These are phyloP conservation scores for Orientallactaga sibirica DNA, from an alignment of 2,797 vertebrate species.

Conservation along the genomic window DNA sequence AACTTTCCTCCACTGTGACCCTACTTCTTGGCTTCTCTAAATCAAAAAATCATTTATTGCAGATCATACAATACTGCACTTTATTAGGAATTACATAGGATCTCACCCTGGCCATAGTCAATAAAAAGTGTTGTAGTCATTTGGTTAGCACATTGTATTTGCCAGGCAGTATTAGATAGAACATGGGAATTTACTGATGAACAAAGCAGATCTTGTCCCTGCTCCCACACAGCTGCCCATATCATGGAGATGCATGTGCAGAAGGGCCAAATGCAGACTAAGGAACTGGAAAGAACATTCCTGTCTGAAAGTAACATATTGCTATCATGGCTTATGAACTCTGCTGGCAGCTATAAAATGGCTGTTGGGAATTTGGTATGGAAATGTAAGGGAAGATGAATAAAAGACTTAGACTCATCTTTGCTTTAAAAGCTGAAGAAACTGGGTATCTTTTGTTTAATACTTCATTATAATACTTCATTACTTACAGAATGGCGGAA, in stretches of 20 bases:
- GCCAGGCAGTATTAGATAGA: neutral
- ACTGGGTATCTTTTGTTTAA: neutral
- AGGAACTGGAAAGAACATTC: neutral
- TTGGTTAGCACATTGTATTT: neutral
- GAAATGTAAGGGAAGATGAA: neutral
- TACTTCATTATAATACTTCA: neutral
- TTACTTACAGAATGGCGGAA: neutral
- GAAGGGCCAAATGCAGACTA: neutral
- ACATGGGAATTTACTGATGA: too few species aligned
- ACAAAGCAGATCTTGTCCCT: neutral
- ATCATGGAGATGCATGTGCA: neutral
- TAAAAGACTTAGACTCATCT: neutral
- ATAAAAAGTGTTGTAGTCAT: neutral
- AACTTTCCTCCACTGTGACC: neutral
- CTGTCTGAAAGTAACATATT: neutral
- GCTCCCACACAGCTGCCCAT: neutral
- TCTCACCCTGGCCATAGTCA: neutral
- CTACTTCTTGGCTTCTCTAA: neutral
- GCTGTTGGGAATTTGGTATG: neutral
- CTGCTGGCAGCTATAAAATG: neutral
- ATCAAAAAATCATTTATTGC: conserved; percentile 25
- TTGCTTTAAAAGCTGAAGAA: neutral
- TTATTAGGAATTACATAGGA: conserved; percentile 24
- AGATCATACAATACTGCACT: neutral
- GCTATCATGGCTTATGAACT: neutral